Base-by-base conservation (phyloP, 2,888 invertebrate genomes). In the Amblyjoppa proteus region DNA sequence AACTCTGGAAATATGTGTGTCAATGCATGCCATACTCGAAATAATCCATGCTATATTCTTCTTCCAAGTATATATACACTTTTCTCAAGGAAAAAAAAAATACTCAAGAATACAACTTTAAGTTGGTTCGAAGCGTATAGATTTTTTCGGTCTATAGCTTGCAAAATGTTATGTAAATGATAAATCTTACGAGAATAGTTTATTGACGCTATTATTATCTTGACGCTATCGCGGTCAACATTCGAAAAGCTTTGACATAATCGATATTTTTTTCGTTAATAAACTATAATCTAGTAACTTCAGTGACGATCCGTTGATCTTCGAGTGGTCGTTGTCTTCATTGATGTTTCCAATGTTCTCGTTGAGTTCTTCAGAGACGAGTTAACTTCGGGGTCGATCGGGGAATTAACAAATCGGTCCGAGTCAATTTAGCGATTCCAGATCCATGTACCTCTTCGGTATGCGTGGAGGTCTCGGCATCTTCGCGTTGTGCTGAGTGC, bases 401-500 rank as follows among this genome's bases (percentile, higher is more conserved):
- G 61, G 49, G 41, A 64, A 61, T 49, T 3, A 49, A 49, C 16
- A 16, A 49, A 16, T 64, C 20, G 53, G 38, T 9, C 80, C 81
- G 25, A 41, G 86, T 78, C 13, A 68, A 20, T 66, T 56, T 9
- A 31, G 25, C 6, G 49, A 13, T 34, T 49, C 25, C 31, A 25
- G 28, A 49, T 68, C 31, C 16, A 31, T 16, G 64, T 64, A 64
- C 6, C 11, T 64, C 16, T 73, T 82, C 51, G 79, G 25, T 20
- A 4, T 38, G 53, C 66, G 74, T 7, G 45, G 49, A 11, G 41
- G 51, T 41, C 71, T 73, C n/a, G 73, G 75, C 66, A 71, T 31
- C 71, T 25, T 71, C 1, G 75, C 56, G 31, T 89, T 70, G 77
- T 92, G 91, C 51, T 89, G 87, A 0, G 85, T 90, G 4, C 87